A percentile compares a stretch with the other conserved stretches of the same genome.
Evolutionary conservation across 2,888 invertebrate genomes (phyloP).

Genomic region (Lithophane semibrunnea): DNA sequence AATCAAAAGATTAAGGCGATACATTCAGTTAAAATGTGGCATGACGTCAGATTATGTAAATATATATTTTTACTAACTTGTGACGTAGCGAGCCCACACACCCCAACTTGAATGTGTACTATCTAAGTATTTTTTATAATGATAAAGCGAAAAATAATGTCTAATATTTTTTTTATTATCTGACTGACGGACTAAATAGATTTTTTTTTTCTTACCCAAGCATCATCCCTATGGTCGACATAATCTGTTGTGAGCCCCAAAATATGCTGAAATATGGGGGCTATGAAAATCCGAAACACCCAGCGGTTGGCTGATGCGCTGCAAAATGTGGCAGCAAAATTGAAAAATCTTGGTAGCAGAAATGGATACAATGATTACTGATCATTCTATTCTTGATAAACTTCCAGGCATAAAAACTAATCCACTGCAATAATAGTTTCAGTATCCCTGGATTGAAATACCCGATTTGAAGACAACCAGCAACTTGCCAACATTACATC

Average conservation of each 20-base stretch:
- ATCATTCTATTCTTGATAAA: neutral
- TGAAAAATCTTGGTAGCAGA: neutral
- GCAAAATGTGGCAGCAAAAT: neutral
- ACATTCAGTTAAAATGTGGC: too few species aligned
- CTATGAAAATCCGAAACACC: neutral
- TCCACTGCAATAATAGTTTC: neutral
- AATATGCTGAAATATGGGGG: neutral
- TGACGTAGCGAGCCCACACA: too few species aligned
- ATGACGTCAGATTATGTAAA: too few species aligned
- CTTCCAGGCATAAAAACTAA: neutral
- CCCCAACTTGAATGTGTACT: too few species aligned
- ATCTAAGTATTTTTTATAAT: too few species aligned
- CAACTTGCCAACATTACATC: neutral
- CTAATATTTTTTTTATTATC: too few species aligned
- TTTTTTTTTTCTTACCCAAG: too few species aligned
- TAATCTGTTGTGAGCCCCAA: neutral
- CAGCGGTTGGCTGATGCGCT: neutral
- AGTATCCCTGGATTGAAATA: neutral
- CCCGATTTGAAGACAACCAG: neutral
- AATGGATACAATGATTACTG: neutral
- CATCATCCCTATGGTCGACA: neutral
- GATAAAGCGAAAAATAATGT: too few species aligned
- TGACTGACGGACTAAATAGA: too few species aligned
- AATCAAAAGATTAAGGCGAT: too few species aligned
- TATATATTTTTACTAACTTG: too few species aligned